Conservation (phyloP, 2,888 invertebrate species). For the Oligia latruncula region DNA sequence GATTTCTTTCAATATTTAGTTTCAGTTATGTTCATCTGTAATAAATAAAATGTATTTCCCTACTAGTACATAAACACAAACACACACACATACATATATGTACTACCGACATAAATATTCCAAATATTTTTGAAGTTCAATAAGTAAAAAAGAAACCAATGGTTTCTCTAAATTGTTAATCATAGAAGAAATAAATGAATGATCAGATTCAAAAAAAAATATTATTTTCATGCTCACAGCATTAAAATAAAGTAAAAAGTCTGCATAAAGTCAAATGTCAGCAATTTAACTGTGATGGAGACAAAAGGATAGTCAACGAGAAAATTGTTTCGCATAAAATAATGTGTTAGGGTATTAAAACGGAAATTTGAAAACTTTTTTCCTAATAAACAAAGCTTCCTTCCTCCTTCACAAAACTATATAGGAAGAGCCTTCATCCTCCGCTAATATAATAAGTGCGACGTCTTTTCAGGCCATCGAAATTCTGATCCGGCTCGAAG, state of each 20-base stretch:
- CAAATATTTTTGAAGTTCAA: not conserved
- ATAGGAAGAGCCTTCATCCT: constrained; percentile 51
- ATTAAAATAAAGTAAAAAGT: not conserved
- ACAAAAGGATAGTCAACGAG: not conserved
- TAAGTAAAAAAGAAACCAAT: not conserved
- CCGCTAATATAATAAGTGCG: constrained; percentile 73
- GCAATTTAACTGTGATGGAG: not conserved
- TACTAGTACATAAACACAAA: not conserved
- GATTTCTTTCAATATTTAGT: constrained; percentile 15
- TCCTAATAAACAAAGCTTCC: constrained; percentile 13
- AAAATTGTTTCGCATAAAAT: not conserved
- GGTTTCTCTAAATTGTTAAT: not conserved
- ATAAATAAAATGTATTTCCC: constrained; percentile 1
- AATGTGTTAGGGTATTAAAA: not conserved
- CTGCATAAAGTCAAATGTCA: not conserved
- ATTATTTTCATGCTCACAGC: not conserved
- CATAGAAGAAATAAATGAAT: not conserved
- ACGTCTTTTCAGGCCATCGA: constrained; percentile 68
- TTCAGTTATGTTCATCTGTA: constrained; percentile 4
- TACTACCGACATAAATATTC: constrained; percentile 10
- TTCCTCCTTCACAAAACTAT: constrained; percentile 20
- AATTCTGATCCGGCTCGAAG: constrained; percentile 72
- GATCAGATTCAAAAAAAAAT: not conserved
- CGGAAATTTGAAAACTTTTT: constrained; percentile 20
- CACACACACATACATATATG: too few relatives aligned